A percentile compares a stretch with the other conserved stretches of the same genome.
Evolutionary conservation across 2,888 invertebrate species (phyloP).

Genomic region (Idaea aversata): DNA sequence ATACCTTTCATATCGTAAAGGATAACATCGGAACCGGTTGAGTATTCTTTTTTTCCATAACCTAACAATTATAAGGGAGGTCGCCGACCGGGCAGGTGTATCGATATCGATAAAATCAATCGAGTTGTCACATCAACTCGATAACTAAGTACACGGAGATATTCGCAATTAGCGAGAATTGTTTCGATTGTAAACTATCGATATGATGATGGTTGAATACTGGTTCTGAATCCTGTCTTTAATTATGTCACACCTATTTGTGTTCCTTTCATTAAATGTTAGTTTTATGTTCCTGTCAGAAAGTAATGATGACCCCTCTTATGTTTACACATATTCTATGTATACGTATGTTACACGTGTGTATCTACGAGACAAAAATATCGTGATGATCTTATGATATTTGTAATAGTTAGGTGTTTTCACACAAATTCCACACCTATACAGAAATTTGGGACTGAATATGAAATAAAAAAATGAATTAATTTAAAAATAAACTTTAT

Average conservation of each 20-base stretch:
- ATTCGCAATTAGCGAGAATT: conserved; percentile 27
- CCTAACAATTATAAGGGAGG: conserved; percentile 19
- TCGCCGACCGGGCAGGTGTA: conserved; percentile 27
- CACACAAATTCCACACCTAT: no score
- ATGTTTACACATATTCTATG: background rate
- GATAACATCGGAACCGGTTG: conserved; percentile 1
- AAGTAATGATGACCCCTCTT: background rate
- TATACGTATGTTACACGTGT: no score
- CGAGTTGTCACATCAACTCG: conserved; percentile 35
- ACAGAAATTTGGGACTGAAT: no score
- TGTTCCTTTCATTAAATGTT: background rate
- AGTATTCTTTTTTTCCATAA: conserved; percentile 5
- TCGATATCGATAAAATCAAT: conserved; percentile 33
- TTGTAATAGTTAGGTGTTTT: no score
- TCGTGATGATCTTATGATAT: no score
- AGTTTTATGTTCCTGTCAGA: background rate
- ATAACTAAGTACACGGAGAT: conserved; percentile 29
- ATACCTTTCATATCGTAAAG: background rate
- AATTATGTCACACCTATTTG: background rate
- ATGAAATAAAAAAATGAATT: no score
- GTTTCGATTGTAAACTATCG: background rate
- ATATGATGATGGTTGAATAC: background rate
- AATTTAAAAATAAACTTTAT: no score
- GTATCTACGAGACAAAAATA: no score
- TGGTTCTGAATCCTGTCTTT: background rate